Percentiles rank a stretch among this genome's conserved stretches.
Evolutionary conservation across 2,888 invertebrate species (phyloP).

Genomic region (Drosophila koepferae): DNA sequence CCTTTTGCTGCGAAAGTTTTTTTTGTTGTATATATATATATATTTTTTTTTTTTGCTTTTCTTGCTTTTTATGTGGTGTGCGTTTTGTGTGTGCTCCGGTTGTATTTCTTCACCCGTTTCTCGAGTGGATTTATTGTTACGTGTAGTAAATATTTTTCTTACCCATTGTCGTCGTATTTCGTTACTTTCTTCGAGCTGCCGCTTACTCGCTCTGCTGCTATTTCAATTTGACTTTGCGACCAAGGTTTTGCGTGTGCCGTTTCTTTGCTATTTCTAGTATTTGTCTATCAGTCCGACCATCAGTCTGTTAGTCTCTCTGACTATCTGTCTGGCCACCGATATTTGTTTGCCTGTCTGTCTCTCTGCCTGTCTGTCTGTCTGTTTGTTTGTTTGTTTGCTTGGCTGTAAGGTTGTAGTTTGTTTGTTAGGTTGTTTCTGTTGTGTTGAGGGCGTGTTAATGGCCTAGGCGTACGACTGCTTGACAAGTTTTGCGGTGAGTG

Average conservation of each 20-base stretch:
- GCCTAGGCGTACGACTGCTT: constrained; percentile 74
- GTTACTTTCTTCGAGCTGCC: constrained; percentile 21
- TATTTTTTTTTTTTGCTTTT: not conserved
- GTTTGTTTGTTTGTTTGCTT: constrained; percentile 47
- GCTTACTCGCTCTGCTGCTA: constrained; percentile 16
- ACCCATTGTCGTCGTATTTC: constrained; percentile 42
- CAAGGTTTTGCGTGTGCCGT: constrained; percentile 65
- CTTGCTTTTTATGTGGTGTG: constrained; percentile 12
- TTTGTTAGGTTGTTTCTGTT: constrained; percentile 41
- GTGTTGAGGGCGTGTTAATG: constrained; percentile 74
- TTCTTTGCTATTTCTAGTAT: constrained; percentile 27
- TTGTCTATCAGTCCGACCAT: constrained; percentile 35
- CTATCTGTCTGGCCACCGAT: constrained; percentile 33
- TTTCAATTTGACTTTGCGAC: constrained; percentile 69
- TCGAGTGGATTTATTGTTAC: constrained; percentile 80
- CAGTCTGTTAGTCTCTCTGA: constrained; percentile 22
- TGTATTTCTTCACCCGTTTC: constrained; percentile 43
- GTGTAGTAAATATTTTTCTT: constrained; percentile 80
- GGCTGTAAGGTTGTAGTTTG: constrained; percentile 32
- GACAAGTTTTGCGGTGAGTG: constrained; percentile 75
- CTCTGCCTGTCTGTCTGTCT: constrained; percentile 23
- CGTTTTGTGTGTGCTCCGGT: constrained; percentile 56
- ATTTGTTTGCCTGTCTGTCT: constrained; percentile 45
- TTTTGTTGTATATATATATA: not conserved
- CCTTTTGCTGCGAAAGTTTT: constrained; percentile 1